phyloP scores from a whole-genome alignment of 2,888 invertebrate genomes.

The Fabriciana adippe region DNA sequence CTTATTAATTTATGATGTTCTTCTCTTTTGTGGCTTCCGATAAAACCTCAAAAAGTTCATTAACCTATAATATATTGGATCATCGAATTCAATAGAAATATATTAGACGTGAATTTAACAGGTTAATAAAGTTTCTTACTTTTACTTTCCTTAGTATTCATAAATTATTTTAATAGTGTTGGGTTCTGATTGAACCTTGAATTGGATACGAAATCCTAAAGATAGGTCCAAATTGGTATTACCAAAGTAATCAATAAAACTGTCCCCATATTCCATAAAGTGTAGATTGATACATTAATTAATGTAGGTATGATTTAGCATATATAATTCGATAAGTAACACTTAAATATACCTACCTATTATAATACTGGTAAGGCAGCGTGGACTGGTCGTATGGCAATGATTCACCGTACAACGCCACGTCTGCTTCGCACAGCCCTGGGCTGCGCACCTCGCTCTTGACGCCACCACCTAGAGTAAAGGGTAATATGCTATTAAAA shows the following conservation, averaged over 20 bases:
- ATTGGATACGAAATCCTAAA: no score
- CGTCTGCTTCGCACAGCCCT: constrained; percentile 82
- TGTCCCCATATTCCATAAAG: no score
- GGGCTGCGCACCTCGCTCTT: constrained; percentile 89
- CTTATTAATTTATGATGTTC: constrained; percentile 26
- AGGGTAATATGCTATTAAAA: background rate
- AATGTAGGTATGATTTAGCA: background rate
- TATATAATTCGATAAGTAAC: background rate
- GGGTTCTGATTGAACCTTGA: no score
- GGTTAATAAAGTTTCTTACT: no score
- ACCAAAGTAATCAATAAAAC: no score
- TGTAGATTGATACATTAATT: no score
- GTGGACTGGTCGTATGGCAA: constrained; percentile 80
- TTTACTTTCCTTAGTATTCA: no score
- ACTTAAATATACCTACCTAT: constrained; percentile 83
- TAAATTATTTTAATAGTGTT: no score
- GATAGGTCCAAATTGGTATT: no score
- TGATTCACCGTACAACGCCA: constrained; percentile 77
- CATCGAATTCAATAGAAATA: constrained; percentile 8
- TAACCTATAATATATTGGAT: constrained; percentile 34
- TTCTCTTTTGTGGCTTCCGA: constrained; percentile 47
- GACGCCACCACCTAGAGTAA: constrained; percentile 73
- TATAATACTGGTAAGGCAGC: constrained; percentile 88
- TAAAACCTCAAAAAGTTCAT: constrained; percentile 40
- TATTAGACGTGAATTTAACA: background rate